Evolutionary conservation across 2,113 vertebrate species (phyloP).

Genomic region (Cathartes aura): DNA sequence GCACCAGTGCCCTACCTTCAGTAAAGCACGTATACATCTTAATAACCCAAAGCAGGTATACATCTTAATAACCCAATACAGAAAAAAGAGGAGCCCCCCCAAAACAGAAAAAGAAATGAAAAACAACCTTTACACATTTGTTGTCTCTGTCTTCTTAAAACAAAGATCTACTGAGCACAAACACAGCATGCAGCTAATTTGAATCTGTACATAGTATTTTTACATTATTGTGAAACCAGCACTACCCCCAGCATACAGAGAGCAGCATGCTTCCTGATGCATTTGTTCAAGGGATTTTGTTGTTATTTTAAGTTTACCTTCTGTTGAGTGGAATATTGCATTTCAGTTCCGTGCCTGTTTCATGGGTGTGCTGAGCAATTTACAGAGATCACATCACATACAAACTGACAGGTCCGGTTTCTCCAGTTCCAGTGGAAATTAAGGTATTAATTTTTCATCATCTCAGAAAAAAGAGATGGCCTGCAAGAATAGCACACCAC

Average conservation of each 20-base stretch:
- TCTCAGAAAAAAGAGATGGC: neutral
- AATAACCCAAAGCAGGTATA: neutral
- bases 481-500: neutral
- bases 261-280: neutral
- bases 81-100: neutral
- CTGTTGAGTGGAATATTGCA: neutral
- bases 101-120: neutral
- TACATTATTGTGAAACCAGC: neutral
- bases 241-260: neutral
- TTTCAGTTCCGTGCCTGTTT: neutral
- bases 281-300: neutral
- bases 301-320: neutral
- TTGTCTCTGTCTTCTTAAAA: neutral
- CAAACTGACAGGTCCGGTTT: neutral
- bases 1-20: neutral
- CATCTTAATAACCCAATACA: rapidly evolving
- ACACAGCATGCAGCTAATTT: neutral
- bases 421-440: neutral
- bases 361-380: neutral
- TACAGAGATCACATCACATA: neutral
- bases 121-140: neutral
- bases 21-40: neutral
- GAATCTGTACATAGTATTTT: neutral
- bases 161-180: neutral
- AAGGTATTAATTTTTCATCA: neutral